phyloP scores from a whole-genome alignment of 2,113 vertebrate genomes.

The Sander lucioperca region DNA sequence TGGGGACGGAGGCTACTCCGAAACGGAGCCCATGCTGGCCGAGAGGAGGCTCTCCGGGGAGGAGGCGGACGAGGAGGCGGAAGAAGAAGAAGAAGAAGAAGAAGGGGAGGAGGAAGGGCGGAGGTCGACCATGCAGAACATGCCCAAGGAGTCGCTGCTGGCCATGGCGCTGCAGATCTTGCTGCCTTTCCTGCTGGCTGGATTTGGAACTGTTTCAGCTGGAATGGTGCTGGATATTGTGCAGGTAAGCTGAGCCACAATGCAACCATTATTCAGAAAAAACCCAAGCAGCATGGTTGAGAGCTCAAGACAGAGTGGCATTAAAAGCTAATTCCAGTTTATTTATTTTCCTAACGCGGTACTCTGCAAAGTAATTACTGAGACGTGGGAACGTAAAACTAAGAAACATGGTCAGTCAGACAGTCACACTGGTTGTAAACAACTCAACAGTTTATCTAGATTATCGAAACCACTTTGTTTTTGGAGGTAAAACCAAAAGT shows the following conservation, averaged over 20 bases:
- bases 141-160: slow-evolving; percentile 92
- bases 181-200: slow-evolving; percentile 93
- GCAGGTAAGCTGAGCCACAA: slow-evolving; percentile 84
- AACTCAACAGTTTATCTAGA: neutral
- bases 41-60: slow-evolving; percentile 78
- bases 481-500: neutral
- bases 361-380: neutral
- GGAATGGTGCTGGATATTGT: slow-evolving; percentile 98
- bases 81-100: slow-evolving; percentile 53
- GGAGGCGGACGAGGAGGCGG: slow-evolving; percentile 57
- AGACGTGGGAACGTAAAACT: neutral
- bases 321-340: neutral
- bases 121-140: slow-evolving; percentile 47
- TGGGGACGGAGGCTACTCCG: slow-evolving; percentile 83
- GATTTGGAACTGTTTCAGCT: slow-evolving; percentile 96
- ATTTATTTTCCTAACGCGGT: neutral
- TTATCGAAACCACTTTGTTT: neutral
- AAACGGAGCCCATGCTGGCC: slow-evolving; percentile 90
- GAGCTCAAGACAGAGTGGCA: neutral
- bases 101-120: slow-evolving; percentile 54
- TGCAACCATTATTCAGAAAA: neutral
- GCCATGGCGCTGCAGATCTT: slow-evolving; percentile 95
- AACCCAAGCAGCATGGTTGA: neutral
- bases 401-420: neutral
- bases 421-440: neutral